phyloP scores from a whole-genome alignment of 2,113 vertebrate species.

The Equus przewalskii region DNA sequence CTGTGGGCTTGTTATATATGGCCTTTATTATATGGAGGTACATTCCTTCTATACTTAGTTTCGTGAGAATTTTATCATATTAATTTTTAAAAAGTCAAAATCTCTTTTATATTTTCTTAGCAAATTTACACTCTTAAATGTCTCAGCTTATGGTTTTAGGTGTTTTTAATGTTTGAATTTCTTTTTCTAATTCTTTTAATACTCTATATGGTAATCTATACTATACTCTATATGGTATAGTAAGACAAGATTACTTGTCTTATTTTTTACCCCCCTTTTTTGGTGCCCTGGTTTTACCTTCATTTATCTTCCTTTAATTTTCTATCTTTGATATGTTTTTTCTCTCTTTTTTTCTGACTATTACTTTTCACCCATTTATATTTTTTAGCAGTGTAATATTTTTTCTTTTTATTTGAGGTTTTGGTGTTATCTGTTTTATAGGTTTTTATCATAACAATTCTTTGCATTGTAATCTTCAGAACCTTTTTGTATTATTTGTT shows the following conservation, averaged over 20 bases:
- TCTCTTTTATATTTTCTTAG: not conserved
- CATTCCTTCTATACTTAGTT: not conserved
- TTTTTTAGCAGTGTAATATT: slow-evolving; percentile 11
- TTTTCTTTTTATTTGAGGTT: not conserved
- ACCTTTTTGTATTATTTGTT: not conserved
- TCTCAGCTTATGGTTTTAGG: not conserved
- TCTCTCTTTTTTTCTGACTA: not conserved
- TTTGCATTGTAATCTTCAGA: slow-evolving; percentile 13
- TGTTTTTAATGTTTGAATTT: slow-evolving; percentile 29
- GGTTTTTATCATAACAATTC: not conserved
- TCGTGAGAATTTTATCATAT: not conserved
- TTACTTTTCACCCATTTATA: not conserved
- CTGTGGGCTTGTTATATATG: not conserved
- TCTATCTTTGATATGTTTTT: not conserved
- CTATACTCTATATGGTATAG: not conserved
- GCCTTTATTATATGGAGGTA: not conserved
- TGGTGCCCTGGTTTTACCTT: not conserved
- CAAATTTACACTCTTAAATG: not conserved
- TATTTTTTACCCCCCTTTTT: not conserved
- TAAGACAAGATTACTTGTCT: not conserved
- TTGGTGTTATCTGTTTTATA: not conserved
- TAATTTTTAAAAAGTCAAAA: not conserved
- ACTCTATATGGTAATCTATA: not conserved
- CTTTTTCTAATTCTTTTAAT: slow-evolving; percentile 14
- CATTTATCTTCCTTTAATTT: slow-evolving; percentile 27